These are phyloP conservation scores for Agrypnus murinus DNA, from an alignment of 2,888 invertebrate species.

Conservation along the genomic window DNA sequence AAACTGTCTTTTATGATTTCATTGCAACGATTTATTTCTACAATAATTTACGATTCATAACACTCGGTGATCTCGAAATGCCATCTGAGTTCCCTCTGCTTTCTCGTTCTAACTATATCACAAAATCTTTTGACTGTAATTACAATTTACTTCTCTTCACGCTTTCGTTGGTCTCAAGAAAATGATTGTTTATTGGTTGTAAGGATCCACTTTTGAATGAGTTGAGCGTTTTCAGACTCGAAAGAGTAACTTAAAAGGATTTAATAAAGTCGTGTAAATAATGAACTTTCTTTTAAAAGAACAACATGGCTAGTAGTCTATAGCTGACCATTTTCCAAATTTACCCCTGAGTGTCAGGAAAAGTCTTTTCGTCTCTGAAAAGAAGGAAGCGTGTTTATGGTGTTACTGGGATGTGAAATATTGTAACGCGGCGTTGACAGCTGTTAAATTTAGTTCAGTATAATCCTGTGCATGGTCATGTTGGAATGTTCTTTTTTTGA, in stretches of 20 bases:
- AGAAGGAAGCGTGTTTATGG: constrained; percentile 24
- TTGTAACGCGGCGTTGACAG: constrained; percentile 37
- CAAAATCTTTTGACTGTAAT: constrained; percentile 33
- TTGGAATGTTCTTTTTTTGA: constrained; percentile 19
- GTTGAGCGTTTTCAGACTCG: background rate
- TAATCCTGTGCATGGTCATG: constrained; percentile 27
- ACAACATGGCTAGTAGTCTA: constrained; percentile 4
- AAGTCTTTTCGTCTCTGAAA: background rate
- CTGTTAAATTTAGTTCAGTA: constrained; percentile 40
- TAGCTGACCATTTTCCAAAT: constrained; percentile 8
- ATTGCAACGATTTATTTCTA: constrained; percentile 21
- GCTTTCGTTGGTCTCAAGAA: constrained; percentile 5
- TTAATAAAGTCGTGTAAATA: constrained; percentile 33
- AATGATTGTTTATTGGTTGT: constrained; percentile 39
- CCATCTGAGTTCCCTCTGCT: constrained; percentile 35
- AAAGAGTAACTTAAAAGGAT: constrained; percentile 8
- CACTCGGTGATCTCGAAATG: constrained; percentile 25
- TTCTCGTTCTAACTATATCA: constrained; percentile 29
- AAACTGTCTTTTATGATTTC: background rate
- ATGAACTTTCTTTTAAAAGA: constrained; percentile 32
- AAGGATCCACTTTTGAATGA: background rate
- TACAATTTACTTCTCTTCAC: constrained; percentile 34
- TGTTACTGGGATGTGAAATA: constrained; percentile 33
- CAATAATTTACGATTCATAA: constrained; percentile 37
- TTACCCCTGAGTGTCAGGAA: constrained; percentile 9